phyloP scores from a whole-genome alignment of 2,797 vertebrate genomes.

The Anniella stebbinsi region DNA sequence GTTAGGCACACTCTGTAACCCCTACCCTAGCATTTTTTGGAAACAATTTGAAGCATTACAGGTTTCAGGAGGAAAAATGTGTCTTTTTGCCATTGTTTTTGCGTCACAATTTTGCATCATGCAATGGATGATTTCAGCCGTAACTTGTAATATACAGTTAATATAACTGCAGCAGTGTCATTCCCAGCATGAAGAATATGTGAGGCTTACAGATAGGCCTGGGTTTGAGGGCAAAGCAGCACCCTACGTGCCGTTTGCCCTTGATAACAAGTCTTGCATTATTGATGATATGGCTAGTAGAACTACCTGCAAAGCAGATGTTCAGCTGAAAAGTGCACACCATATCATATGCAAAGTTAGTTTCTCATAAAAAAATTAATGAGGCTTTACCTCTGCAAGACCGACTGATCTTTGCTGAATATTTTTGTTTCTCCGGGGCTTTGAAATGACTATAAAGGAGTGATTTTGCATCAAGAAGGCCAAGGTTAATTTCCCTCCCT shows the following conservation, averaged over 20 bases:
- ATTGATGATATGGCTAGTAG: slow-evolving; percentile 9
- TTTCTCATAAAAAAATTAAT: slow-evolving; percentile 31
- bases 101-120: background rate
- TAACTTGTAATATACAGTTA: background rate
- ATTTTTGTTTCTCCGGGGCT: background rate
- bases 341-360: slow-evolving; percentile 1
- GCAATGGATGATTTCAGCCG: background rate
- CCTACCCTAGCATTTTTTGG: background rate
- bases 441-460: slow-evolving; percentile 13
- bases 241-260: background rate
- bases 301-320: slow-evolving; percentile 44
- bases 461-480: background rate
- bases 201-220: background rate
- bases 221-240: background rate
- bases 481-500: slow-evolving; percentile 5
- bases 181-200: background rate
- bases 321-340: background rate
- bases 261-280: slow-evolving; percentile 37
- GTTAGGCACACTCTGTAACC: background rate
- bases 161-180: background rate
- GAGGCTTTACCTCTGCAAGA: slow-evolving; percentile 21
- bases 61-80: background rate
- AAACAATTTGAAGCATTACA: background rate
- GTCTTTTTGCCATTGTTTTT: background rate
- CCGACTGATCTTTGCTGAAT: slow-evolving; percentile 25